Evolutionary conservation across 1,140 invertebrate genomes (phyloP).

Genomic region (Arctopsyche grandis): DNA sequence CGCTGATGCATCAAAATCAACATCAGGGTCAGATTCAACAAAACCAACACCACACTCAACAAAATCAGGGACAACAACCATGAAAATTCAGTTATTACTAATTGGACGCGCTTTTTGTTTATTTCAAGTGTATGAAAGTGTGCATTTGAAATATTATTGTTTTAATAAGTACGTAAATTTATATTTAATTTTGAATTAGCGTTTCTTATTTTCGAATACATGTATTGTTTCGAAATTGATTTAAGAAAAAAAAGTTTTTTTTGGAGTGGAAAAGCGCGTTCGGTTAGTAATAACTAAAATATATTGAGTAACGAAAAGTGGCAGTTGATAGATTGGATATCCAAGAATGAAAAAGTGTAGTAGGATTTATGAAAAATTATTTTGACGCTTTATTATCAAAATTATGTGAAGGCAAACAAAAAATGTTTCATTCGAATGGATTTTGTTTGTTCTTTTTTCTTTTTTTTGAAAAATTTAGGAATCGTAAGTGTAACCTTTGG

Average conservation of each 20-base stretch:
- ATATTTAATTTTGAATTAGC: constrained; percentile 21
- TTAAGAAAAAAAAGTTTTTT: constrained; percentile 36
- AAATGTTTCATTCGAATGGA: too few relatives aligned
- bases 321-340: neutral
- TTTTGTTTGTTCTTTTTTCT: neutral
- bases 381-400: neutral
- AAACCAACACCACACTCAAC: constrained; percentile 64
- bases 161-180: neutral
- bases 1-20: constrained; percentile 62
- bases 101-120: constrained; percentile 60
- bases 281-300: constrained; percentile 53
- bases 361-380: constrained; percentile 35
- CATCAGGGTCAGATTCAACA: constrained; percentile 53
- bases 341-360: constrained; percentile 24
- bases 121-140: neutral
- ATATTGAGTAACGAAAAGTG: constrained; percentile 22
- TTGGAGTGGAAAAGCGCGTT: constrained; percentile 51
- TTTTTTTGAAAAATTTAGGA: neutral
- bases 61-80: constrained; percentile 58
- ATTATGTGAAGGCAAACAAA: constrained; percentile 22
- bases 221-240: neutral
- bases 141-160: neutral
- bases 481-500: constrained; percentile 35
- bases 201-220: neutral
- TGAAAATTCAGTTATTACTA: constrained; percentile 69